Evolutionary conservation across 1,140 invertebrate genomes (phyloP), one percentile per base, ranked within the genome.

Genomic region (Argopecten irradians): DNA sequence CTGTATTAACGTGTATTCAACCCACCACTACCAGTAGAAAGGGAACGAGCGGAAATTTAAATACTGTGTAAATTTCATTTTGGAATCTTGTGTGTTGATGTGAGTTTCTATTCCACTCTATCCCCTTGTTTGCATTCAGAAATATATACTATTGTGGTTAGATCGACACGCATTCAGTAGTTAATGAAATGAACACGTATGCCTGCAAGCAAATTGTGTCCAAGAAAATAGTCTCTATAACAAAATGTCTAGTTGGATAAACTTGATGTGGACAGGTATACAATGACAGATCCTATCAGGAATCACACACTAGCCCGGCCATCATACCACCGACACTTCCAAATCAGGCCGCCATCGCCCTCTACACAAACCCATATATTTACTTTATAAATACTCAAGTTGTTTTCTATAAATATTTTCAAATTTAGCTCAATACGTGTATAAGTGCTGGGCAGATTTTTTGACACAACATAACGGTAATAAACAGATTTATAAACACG

Each of bases 61-160:
- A 71, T 71, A 71, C 55, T 71, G 55, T 71, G 55, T 71, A 71
- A 71, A 71, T 71, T 71, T 71, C n/a, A 71, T 71, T 71, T 71
- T n/a, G n/a, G 55, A 71, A 71, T 71, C 55, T 3, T 11, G 55
- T 71, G 55, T 71, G 55, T 71, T 71, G 55, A 71, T 28, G 55
- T n/a, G 55, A 71, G 55, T n/a, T 3, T 16, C 55, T 71, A 71
- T 71, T 71, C n/a, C 28, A n/a, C 5, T 16, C 0, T 71, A 28
- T n/a, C 55, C n/a, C 55, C 22, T n/a, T 71, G 55, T 71, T 71
- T 71, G 22, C n/a, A 71, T 71, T 71, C 55, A 71, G 55, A 71
- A 71, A 71, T 16, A n/a, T 71, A 28, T 71, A 28, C 55, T 28
- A 71, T 71, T 71, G 55, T 71, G n/a, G n/a, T 71, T 71, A 71